Percentiles rank a stretch among this genome's conserved stretches.
Evolutionary conservation across 2,113 vertebrate genomes (phyloP).

Genomic region (Polypterus senegalus): DNA sequence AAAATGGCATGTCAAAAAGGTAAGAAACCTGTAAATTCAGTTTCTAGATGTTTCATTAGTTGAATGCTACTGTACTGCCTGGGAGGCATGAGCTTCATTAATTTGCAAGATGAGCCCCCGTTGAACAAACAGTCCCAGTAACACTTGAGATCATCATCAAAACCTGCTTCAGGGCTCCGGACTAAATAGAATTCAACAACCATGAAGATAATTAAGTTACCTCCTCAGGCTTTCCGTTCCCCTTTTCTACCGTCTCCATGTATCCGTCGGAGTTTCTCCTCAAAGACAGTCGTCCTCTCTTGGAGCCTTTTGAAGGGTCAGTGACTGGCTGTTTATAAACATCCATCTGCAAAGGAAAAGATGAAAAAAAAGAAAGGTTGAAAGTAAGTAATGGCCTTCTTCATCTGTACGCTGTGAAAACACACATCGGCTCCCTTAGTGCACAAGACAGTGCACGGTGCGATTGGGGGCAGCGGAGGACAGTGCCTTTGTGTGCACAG

Average conservation of each 20-base stretch:
- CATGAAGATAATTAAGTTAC: constrained; percentile 18
- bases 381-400: neutral
- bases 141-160: neutral
- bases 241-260: constrained; percentile 48
- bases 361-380: neutral
- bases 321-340: constrained; percentile 57
- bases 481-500: no score
- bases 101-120: no score
- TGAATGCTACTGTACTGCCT: no score
- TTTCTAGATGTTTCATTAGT: no score
- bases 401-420: no score
- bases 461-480: no score
- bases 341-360: constrained; percentile 35
- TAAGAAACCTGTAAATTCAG: no score
- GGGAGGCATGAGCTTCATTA: no score
- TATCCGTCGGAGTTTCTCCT: constrained; percentile 46
- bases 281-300: constrained; percentile 46
- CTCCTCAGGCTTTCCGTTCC: constrained; percentile 52
- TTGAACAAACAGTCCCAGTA: no score
- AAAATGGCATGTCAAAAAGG: no score
- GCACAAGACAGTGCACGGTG: neutral
- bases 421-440: neutral
- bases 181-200: neutral
- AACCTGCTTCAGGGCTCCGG: neutral
- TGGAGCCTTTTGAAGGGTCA: constrained; percentile 50